These are phyloP conservation scores for Hyperopisus bebe DNA, from an alignment of 2,113 vertebrate genomes.

Conservation along the genomic window DNA sequence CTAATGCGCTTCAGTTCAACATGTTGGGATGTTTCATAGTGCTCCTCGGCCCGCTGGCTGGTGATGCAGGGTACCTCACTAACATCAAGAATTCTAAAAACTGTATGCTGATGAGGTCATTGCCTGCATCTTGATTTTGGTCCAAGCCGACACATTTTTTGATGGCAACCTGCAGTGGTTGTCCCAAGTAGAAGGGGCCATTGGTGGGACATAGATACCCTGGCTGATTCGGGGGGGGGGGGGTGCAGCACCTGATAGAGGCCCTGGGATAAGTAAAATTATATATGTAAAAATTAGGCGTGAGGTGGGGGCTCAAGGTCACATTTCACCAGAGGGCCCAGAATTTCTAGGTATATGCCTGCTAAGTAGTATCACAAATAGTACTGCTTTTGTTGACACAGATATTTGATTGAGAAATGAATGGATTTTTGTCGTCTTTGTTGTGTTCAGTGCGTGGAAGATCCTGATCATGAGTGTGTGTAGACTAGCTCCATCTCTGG, in stretches of 20 bases:
- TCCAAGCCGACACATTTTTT: not conserved
- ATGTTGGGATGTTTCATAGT: not conserved
- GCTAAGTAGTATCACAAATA: not conserved
- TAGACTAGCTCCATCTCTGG: too few species aligned
- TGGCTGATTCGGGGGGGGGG: not conserved
- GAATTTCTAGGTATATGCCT: not conserved
- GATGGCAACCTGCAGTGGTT: not conserved
- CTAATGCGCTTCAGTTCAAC: not conserved
- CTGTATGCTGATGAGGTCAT: not conserved
- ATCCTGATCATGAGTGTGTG: not conserved
- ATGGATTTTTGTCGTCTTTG: not conserved
- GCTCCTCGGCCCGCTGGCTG: not conserved
- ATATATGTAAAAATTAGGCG: not conserved
- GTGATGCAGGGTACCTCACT: not conserved
- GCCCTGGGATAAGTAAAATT: not conserved
- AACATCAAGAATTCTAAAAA: not conserved
- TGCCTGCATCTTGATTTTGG: not conserved
- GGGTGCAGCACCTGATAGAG: not conserved
- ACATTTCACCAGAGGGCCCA: not conserved
- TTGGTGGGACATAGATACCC: not conserved
- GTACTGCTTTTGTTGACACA: not conserved
- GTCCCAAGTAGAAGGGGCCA: not conserved
- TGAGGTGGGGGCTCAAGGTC: not conserved
- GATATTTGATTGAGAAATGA: not conserved
- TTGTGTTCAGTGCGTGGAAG: not conserved